Evolutionary conservation across 2,888 invertebrate species (phyloP).

Genomic region (Encarsia formosa): DNA sequence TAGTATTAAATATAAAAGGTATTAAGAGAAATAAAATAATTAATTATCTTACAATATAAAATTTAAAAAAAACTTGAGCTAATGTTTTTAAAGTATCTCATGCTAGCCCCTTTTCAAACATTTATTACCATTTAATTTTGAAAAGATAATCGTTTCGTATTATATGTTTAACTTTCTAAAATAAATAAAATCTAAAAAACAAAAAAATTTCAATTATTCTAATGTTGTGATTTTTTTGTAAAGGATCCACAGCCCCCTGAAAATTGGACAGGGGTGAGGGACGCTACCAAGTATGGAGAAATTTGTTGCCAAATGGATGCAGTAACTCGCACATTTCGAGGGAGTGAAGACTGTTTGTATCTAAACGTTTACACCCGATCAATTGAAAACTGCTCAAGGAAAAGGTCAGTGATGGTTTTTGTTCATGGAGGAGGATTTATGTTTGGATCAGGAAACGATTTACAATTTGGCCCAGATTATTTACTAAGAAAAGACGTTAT

Average conservation of each 20-base stretch:
- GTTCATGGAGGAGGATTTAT: conserved; percentile 34
- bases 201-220: too few species aligned
- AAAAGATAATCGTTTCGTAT: too few species aligned
- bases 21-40: too few species aligned
- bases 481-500: conserved; percentile 32
- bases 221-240: too few species aligned
- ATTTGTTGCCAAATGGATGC: conserved; percentile 5
- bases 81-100: too few species aligned
- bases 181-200: too few species aligned
- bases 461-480: conserved; percentile 30
- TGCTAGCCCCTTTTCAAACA: too few species aligned
- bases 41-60: too few species aligned
- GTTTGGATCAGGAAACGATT: conserved; percentile 19
- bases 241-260: conserved; percentile 49
- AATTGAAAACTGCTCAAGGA: not conserved
- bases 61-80: too few species aligned
- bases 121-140: too few species aligned
- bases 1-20: too few species aligned
- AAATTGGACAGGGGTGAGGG: conserved; percentile 46
- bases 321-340: conserved; percentile 1
- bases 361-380: conserved; percentile 26
- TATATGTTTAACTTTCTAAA: too few species aligned
- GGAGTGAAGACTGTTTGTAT: conserved; percentile 30
- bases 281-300: conserved; percentile 38
- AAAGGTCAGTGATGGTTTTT: conserved; percentile 32